Base-by-base conservation (phyloP, 2,113 vertebrate genomes). In the Pterophyllum scalare region DNA sequence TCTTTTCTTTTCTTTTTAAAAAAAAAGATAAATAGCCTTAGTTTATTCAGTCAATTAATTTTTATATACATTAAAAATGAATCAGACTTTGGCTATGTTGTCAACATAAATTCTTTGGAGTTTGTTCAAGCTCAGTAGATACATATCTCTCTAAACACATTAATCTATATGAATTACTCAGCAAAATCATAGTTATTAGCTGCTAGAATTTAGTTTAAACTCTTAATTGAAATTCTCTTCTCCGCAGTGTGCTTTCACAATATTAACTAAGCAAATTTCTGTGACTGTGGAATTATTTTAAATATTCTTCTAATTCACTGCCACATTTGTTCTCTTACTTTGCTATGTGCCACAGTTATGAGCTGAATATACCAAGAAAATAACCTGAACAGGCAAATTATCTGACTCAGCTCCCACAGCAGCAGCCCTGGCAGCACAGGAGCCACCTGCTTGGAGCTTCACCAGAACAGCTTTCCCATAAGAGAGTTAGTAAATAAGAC, bases 331-430 rank as follows among this genome's bases (percentile, higher is more conserved):
- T 76, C 65, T 43, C 56, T 38, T 60, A 75, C 35, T 72, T 83
- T 86, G 57, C 60, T 46, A 77, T 56, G 77, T 10, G 58, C 26
- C 49, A 72, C 84, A 83, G 87, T 82, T 83, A 85, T 57, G 76
- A 83, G 57, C 24, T 80, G 60, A 81, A 88, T 80, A 52, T 28
- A 83, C 79, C 17, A 64, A 74, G 80, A 86, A 89, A 91, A 79
- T 79, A 80, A 84, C 64, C 74, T 7, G 31, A 89, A 77, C 35
- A 80, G 3, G 40, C 67, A 83, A 83, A 89, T 79, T 35, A 74
- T 89, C 59, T 22, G 77, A 91, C 82, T 91, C 82, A 84, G 81
- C 87, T 82, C 83, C 80, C 78, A 78, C 49, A 79, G 84, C 54
- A 90, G 31, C 75, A 86, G n/a, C 76, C 82, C 67, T 59, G 65